Base-by-base conservation (phyloP, 2,113 vertebrate species). In the Aleadryas rufinucha region DNA sequence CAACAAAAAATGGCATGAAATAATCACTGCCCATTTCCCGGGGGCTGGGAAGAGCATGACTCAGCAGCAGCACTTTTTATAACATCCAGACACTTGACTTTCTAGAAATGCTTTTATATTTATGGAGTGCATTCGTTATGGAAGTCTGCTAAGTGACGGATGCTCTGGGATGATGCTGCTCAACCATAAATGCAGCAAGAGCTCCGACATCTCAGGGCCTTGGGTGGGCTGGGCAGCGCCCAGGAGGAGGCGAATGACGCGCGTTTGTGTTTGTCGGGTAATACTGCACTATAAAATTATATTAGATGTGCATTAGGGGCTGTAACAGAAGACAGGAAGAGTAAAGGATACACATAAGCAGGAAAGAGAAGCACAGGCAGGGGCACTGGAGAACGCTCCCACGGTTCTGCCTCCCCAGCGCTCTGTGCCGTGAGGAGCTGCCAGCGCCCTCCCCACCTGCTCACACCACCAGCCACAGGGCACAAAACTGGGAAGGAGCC, bases 91-190 rank as follows among this genome's bases (percentile, higher is more conserved):
- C 59, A 26, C 83, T 93, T 78, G 33, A 56, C 91, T 96, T 96
- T 90, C 93, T 92, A 94, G 84, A 91, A 87, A 95, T 39, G 71
- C 87, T 83, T 95, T 92, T 92, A 50, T 87, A 91, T 93, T 94
- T 90, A 88, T 64, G 71, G 75, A 91, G 50, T 13, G 23, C 65
- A 9, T 60, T 90, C 13, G 9, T 87, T 91, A 72, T 84, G 84
- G 77, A 86, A 88, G 89, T 8, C 53, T 93, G 92, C 89, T 96
- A 82, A 91, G 84, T 69, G 78, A 83, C 9, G 1, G n/a, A 52
- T 60, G 57, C 2, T 4, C 82, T 24, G 64, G 54, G 66, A 76
- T 66, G 88, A 11, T 41, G 35, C 61, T 42, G 74, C 77, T 69
- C 44, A 53, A 2, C 74, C 65, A 37, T 57, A 47, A 90, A 85